Evolutionary conservation across 2,888 invertebrate species (phyloP), one percentile per base, ranked within the genome.

Genomic region (Augiades crinisus): DNA sequence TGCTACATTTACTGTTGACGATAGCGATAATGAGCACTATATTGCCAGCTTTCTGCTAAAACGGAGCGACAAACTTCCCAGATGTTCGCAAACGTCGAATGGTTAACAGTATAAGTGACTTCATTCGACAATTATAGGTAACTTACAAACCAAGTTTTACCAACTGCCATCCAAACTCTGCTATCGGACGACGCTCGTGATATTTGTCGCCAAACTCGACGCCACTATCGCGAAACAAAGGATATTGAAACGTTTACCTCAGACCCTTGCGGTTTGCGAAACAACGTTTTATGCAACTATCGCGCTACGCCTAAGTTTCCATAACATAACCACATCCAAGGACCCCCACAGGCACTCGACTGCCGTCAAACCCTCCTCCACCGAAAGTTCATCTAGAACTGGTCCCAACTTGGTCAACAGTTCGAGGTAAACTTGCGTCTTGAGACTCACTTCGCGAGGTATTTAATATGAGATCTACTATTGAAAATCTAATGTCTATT

Each of bases 161-260:
- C 22, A 49, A 45, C 58, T 59, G 60, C 55, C 56, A 31, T 38
- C 38, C 46, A 37, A 50, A 56, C 56, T 50, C 31, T 44, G 57
- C 55, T 62, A 62, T 63, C 58, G 56, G 59, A 56, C 56, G 65
- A 59, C 62, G 64, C 65, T 65, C 53, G 63, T 60, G 64, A 63
- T 58, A 64, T 65, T 65, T 59, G 67, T 61, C 61, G 62, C 58
- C 65, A 64, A 68, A 65, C 63, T 68, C 59, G 47, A 60, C 37
- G 30, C 38, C 47, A 52, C 47, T 54, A 47, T 44, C 63, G 63
- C 61, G 67, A 72, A 74, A 80, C 78, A 80, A 81, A 78, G 74
- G 75, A 77, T 74, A 77, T 77, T 74, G 71, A 72, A 76, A 68
- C 70, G 66, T 74, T 77, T 74, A 71, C 69, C 70, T 71, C 72